Conservation (phyloP, 2,888 invertebrate species). For the Adineta ricciae region DNA sequence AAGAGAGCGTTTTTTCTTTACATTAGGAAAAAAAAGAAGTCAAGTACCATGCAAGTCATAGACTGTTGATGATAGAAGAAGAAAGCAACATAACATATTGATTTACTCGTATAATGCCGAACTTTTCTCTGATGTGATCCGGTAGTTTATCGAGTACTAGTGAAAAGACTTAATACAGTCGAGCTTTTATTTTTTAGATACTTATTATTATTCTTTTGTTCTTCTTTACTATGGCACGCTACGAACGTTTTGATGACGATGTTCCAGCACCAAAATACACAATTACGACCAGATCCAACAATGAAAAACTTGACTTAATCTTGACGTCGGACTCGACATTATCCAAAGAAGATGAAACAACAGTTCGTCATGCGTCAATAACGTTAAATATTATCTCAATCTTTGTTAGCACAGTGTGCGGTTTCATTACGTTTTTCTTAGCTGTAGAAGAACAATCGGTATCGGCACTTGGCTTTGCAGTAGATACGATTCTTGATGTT, state of each 20-base stretch:
- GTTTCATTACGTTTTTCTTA: not conserved
- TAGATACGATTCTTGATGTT: slow-evolving; percentile 14
- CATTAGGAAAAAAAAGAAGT: not conserved
- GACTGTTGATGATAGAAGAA: not conserved
- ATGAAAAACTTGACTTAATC: not conserved
- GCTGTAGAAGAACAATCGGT: slow-evolving; percentile 2
- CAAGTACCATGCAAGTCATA: not conserved
- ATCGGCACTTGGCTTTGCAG: slow-evolving; percentile 20
- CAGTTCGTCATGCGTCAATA: not conserved
- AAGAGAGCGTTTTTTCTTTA: not conserved
- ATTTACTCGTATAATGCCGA: not conserved
- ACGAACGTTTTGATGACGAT: not conserved
- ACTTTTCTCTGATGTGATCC: not conserved
- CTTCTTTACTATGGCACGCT: not conserved
- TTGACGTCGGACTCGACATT: not conserved
- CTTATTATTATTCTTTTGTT: no score
- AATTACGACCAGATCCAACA: not conserved
- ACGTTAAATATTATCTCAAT: slow-evolving; percentile 15
- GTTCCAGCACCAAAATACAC: not conserved
- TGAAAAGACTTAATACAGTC: not conserved
- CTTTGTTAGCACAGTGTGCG: not conserved
- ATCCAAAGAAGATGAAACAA: not conserved
- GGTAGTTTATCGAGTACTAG: not conserved
- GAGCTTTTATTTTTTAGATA: not conserved
- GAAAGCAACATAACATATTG: not conserved